Base-by-base conservation (phyloP, 2,888 invertebrate genomes). In the Xanthia icteritia region DNA sequence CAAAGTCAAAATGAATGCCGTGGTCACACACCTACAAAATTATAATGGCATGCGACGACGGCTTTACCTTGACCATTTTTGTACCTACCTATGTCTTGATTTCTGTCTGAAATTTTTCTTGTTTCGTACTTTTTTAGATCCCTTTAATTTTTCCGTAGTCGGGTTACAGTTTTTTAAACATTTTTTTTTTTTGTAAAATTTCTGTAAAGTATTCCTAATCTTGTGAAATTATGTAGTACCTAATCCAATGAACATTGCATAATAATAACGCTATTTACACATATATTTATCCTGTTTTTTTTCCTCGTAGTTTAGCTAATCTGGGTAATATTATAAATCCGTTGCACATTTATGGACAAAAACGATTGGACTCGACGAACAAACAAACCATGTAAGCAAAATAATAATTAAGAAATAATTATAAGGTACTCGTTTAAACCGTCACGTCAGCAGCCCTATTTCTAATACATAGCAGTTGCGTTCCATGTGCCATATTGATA, bases 401-500 rank as follows among this genome's bases (percentile, higher is more conserved):
- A 39, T 15, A 6, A 0, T n/a, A n/a, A n/a, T 9, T 1, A 9
- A 31, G 9, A 5, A n/a, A 13, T 20, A 56, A 60, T 42, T 27
- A 70, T 27, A 6, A 48, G 0, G 1, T 23, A 42, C 5, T 54
- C 23, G 11, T 48, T 13, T 31, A 15, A 20, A 51, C 4, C 17
- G 5, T 27, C 20, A 51, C 60, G 13, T 72, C 20, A 48, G n/a
- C 86, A 90, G 48, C 90, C 90, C 89, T 91, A 89, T 63, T 74
- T 67, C 82, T 86, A 86, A 88, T 82, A 83, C 80, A 77, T 83
- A 84, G 82, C 87, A 76, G 87, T 89, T 89, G 90, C 92, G 90
- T 93, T 93, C 92, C 92, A 91, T 91, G 91, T 92, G 92, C 94
- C 94, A 94, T 94, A 95, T 94, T 91, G 92, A 93, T 92, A 90